A percentile compares a stretch with the other conserved stretches of the same genome.
phyloP scores from a whole-genome alignment of 2,113 vertebrate genomes.

The Corythornis madagascariensis region DNA sequence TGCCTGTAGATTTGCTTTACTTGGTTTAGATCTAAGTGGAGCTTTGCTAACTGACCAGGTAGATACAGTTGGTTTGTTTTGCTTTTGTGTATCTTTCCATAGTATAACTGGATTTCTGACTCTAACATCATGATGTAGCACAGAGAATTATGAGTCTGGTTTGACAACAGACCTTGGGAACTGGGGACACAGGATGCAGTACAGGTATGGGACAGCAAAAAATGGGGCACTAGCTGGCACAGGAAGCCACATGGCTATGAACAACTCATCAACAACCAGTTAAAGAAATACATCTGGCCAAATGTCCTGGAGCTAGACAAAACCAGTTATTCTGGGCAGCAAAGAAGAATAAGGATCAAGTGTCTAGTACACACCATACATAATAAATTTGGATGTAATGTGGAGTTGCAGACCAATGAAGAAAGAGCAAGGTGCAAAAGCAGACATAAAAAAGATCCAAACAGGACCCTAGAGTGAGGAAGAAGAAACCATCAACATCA shows the following conservation, averaged over 20 bases:
- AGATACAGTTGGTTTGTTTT: neutral
- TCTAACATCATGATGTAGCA: neutral
- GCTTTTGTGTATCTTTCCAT: neutral
- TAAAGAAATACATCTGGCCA: neutral
- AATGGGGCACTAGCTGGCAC: neutral
- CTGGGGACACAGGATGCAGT: fast-evolving
- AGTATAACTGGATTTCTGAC: neutral
- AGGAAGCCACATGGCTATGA: neutral
- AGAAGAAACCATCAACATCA: neutral
- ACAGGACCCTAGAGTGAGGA: neutral
- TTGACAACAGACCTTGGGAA: neutral
- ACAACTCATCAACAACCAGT: neutral
- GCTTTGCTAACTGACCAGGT: neutral
- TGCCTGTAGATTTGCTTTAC: neutral
- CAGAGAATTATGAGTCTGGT: neutral
- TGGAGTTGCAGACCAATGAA: neutral
- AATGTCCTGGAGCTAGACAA: neutral
- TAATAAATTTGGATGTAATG: neutral
- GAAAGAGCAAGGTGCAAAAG: neutral
- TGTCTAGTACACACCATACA: neutral
- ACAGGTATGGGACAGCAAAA: neutral
- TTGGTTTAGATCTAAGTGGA: neutral
- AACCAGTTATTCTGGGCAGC: neutral
- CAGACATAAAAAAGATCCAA: neutral
- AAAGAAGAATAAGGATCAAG: neutral